A percentile compares a stretch with the other conserved stretches of the same genome.
Conservation (phyloP, 92 coral and sea anemone genomes). For the Anthopleura xanthogrammica region DNA sequence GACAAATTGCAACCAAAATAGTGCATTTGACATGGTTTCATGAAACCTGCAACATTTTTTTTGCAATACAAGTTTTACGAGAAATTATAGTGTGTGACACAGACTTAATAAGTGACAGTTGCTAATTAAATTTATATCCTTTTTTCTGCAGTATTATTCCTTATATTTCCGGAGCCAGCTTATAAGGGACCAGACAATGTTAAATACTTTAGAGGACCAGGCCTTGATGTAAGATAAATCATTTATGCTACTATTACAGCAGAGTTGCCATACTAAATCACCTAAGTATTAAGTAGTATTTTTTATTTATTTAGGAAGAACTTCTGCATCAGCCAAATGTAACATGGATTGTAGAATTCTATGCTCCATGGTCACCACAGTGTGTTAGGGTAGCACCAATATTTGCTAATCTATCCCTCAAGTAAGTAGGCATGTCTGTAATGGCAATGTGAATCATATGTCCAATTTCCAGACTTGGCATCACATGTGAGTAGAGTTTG, state of each 20-base stretch:
- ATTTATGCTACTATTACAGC: neutral
- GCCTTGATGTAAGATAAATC: conserved; percentile 69
- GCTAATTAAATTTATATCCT: neutral
- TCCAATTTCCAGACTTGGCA: too few species aligned
- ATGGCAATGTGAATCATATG: too few species aligned
- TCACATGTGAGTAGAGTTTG: too few species aligned
- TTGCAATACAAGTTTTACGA: neutral
- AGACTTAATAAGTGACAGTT: too few species aligned
- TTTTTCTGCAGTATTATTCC: conserved; percentile 67
- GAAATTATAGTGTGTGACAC: too few species aligned
- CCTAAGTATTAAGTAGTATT: too few species aligned
- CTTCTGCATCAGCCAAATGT: conserved; percentile 72
- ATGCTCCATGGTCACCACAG: conserved; percentile 95
- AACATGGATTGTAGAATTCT: conserved; percentile 87
- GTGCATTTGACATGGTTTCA: too few species aligned
- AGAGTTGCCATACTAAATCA: too few species aligned
- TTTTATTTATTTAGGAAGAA: conserved; percentile 58
- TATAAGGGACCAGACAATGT: conserved; percentile 94
- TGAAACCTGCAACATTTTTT: neutral
- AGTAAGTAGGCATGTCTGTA: conserved; percentile 43
- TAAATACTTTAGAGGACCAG: conserved; percentile 81
- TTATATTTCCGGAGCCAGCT: conserved; percentile 91
- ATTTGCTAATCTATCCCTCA: conserved; percentile 87
- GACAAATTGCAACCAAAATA: too few species aligned
- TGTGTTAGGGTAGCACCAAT: conserved; percentile 90